phyloP scores from a whole-genome alignment of 2,797 vertebrate genomes.

The Mormyrus proboscirostris region DNA sequence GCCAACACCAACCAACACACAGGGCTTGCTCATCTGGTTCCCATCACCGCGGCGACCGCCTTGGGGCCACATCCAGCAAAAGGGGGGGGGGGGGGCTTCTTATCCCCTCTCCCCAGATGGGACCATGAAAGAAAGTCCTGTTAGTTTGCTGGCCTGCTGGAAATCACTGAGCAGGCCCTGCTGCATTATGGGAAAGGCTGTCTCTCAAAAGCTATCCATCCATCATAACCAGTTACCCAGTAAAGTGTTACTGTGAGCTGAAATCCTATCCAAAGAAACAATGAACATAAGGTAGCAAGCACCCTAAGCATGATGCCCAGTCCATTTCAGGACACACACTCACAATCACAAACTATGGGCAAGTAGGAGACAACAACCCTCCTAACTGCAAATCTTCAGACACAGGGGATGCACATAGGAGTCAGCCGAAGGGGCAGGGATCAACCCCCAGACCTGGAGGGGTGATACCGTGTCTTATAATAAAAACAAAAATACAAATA shows the following conservation, averaged over 20 bases:
- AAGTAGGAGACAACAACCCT: background rate
- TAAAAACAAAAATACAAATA: background rate
- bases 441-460: background rate
- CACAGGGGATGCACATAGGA: background rate
- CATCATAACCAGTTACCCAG: background rate
- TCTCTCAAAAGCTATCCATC: background rate
- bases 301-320: background rate
- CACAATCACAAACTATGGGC: background rate
- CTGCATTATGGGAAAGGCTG: constrained; percentile 39
- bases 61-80: background rate
- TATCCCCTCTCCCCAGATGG: background rate
- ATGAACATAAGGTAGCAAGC: background rate
- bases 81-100: background rate
- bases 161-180: background rate
- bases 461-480: background rate
- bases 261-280: background rate
- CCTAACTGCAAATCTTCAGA: background rate
- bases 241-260: background rate
- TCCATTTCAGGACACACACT: background rate
- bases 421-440: background rate
- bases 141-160: background rate
- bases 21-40: constrained; percentile 19
- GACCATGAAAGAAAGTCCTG: background rate
- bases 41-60: background rate
- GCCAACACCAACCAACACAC: constrained; percentile 6